Evolutionary conservation across 2,113 vertebrate genomes (phyloP), one percentile per base, ranked within the genome.

Genomic region (Odobenus rosmarus): DNA sequence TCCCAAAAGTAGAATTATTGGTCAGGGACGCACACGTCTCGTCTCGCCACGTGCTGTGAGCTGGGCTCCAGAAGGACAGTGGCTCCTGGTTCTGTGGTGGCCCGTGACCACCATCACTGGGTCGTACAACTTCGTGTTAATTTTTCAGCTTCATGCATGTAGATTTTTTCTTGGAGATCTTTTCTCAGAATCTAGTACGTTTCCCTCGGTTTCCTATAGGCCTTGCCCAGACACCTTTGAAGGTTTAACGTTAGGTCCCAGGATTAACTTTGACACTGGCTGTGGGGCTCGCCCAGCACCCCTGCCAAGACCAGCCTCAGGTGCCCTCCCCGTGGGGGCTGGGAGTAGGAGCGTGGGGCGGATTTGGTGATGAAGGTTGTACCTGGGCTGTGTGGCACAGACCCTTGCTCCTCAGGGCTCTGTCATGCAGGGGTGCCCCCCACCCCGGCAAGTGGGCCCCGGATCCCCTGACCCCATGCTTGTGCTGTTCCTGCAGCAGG

Each of bases 401-500:
- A 36, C 31, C 42, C 46, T 39, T 28, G 26, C 31, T 9, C 12
- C 33, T 1, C 12, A 55, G 77, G 49, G 77, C 74, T 49, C 31
- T n/a, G 77, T n/a, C 49, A 13, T 23, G 4, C 19, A 55, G 49
- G 31, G 76, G 9, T n/a, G 49, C 49, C 49, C 0, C 12, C 14
- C 21, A 0, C 28, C 21, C 67, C 36, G 31, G 39, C 26, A 3
- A 7, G 26, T 8, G 19, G 8, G 36, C 5, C 4, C 36, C 3
- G 69, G 53, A 23, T 5, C 31, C 51, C 79, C 0, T 8, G 5
- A 11, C 23, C 24, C 62, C 14, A 1, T 6, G 2, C 4, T 23
- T 36, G 36, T 15, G n/a, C 15, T 28, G 5, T 13, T 46, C 26
- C 36, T 12, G 4, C 64, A 19, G 62, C n/a, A 16, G 84, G 62